phyloP scores from a whole-genome alignment of 2,888 invertebrate species.

The Unio pictorum region DNA sequence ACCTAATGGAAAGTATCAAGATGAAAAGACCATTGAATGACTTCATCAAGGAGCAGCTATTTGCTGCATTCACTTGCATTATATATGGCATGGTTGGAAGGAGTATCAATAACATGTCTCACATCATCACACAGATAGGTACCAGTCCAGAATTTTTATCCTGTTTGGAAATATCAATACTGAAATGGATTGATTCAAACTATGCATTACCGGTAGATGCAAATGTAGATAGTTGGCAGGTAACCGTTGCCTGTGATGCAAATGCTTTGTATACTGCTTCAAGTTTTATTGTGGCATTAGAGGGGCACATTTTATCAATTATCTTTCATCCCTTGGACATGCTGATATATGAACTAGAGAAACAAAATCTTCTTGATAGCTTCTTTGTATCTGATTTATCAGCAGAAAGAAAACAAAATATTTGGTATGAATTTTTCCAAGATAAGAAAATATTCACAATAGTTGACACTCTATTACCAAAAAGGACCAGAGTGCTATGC shows the following conservation, averaged over 20 bases:
- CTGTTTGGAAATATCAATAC: constrained; percentile 7
- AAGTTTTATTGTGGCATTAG: constrained; percentile 29
- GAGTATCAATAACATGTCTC: constrained; percentile 22
- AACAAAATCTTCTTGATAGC: constrained; percentile 18
- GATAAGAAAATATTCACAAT: constrained; percentile 16
- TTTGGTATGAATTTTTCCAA: constrained; percentile 12
- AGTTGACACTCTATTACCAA: constrained; percentile 13
- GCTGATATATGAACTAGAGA: constrained; percentile 27
- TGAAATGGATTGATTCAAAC: background rate
- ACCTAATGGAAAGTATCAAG: constrained; percentile 20
- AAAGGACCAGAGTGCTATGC: constrained; percentile 38
- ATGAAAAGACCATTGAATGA: constrained; percentile 16
- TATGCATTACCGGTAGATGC: background rate
- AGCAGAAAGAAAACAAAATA: constrained; percentile 4
- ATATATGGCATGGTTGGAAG: constrained; percentile 24
- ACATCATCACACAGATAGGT: constrained; percentile 5
- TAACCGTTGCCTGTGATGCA: constrained; percentile 27
- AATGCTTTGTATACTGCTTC: constrained; percentile 20
- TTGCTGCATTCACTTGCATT: constrained; percentile 42
- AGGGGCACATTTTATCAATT: constrained; percentile 15
- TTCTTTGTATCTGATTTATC: constrained; percentile 17
- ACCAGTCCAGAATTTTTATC: constrained; percentile 3
- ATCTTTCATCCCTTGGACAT: constrained; percentile 34
- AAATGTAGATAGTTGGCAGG: constrained; percentile 21
- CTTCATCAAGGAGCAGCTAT: constrained; percentile 29